phyloP scores from a whole-genome alignment of 2,888 invertebrate species.

The Drosophila multiciliata region DNA sequence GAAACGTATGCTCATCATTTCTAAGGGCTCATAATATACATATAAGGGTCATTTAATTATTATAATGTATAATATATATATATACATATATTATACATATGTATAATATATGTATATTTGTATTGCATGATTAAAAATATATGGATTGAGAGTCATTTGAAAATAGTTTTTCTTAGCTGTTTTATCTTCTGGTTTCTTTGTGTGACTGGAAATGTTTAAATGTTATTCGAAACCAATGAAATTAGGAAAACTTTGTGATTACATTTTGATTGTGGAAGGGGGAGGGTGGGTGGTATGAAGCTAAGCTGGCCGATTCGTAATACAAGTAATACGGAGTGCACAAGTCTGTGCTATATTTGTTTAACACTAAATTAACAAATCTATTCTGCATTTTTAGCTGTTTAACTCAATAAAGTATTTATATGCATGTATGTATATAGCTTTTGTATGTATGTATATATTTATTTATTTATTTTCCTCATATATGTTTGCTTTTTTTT shows the following conservation, averaged over 20 bases:
- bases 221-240: slow-evolving; percentile 10
- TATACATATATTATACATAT: slow-evolving; percentile 13
- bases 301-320: slow-evolving; percentile 25
- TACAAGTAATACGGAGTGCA: slow-evolving; percentile 26
- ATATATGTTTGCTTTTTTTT: slow-evolving; percentile 14
- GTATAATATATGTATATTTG: slow-evolving; percentile 20
- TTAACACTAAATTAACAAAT: slow-evolving; percentile 79
- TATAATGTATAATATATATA: slow-evolving; percentile 27
- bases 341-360: slow-evolving; percentile 45
- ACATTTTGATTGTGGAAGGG: not conserved
- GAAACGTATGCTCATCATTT: slow-evolving; percentile 42
- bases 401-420: slow-evolving; percentile 67
- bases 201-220: slow-evolving; percentile 4
- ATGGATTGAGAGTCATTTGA: slow-evolving; percentile 42
- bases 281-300: not conserved
- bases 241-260: slow-evolving; percentile 11
- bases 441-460: slow-evolving; percentile 32
- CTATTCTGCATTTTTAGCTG: slow-evolving; percentile 71
- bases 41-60: slow-evolving; percentile 33
- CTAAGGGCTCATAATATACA: slow-evolving; percentile 60
- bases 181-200: slow-evolving; percentile 6
- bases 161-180: slow-evolving; percentile 19
- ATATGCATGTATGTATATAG: slow-evolving; percentile 50
- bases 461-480: slow-evolving; percentile 22
- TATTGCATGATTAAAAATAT: slow-evolving; percentile 38